Evolutionary conservation across 2,888 invertebrate genomes (phyloP).

Genomic region (Hirtodrosophila alboralis): DNA sequence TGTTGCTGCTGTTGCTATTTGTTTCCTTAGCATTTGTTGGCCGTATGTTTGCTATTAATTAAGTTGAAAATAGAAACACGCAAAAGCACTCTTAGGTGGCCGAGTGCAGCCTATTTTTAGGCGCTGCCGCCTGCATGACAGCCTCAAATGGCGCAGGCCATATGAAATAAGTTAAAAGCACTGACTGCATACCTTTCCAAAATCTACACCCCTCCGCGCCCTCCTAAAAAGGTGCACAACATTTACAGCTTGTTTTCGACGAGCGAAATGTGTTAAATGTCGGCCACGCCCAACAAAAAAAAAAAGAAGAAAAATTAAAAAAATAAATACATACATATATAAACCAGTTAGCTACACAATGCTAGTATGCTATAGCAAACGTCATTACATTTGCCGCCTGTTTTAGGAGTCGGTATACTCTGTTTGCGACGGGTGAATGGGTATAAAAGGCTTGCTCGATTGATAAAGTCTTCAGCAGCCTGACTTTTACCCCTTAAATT

Average conservation of each 20-base stretch:
- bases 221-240: slow-evolving; percentile 55
- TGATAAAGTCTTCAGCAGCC: too few relatives aligned
- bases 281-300: slow-evolving; percentile 57
- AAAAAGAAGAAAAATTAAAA: slow-evolving; percentile 3
- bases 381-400: slow-evolving; percentile 48
- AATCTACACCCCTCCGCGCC: slow-evolving; percentile 18
- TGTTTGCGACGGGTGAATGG: too few relatives aligned
- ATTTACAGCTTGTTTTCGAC: slow-evolving; percentile 74
- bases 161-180: slow-evolving; percentile 54
- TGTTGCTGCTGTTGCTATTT: slow-evolving; percentile 16
- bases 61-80: slow-evolving; percentile 78
- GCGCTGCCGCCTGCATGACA: slow-evolving; percentile 63
- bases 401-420: slow-evolving; percentile 30
- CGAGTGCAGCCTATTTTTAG: slow-evolving; percentile 70
- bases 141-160: slow-evolving; percentile 63
- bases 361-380: slow-evolving; percentile 15
- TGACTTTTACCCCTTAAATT: too few relatives aligned
- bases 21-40: slow-evolving; percentile 28
- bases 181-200: neutral
- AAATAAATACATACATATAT: too few relatives aligned
- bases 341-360: slow-evolving; percentile 4
- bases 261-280: slow-evolving; percentile 73
- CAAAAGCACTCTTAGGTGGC: slow-evolving; percentile 70
- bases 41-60: slow-evolving; percentile 75
- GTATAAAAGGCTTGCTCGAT: too few relatives aligned